A percentile compares a stretch with the other conserved stretches of the same genome.
phyloP scores from a whole-genome alignment of 2,888 invertebrate genomes.

The Tryphoninae sp. region DNA sequence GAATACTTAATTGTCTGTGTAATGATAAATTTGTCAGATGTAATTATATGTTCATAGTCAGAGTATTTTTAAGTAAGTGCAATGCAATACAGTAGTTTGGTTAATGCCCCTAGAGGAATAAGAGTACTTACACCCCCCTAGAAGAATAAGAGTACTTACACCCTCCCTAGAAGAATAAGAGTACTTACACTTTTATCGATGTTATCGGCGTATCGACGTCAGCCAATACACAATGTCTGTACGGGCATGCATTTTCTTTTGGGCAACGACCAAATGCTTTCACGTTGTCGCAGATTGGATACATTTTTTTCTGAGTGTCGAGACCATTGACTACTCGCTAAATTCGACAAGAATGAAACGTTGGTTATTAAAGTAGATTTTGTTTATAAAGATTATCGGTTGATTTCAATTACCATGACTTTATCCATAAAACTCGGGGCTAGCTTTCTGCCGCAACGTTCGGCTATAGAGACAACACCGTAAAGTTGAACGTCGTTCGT shows the following conservation, averaged over 20 bases:
- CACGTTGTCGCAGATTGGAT: conserved; percentile 84
- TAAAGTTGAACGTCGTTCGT: conserved; percentile 84
- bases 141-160: conserved; percentile 67
- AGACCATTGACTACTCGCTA: conserved; percentile 70
- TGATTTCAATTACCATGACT: conserved; percentile 73
- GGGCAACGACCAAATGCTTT: conserved; percentile 87
- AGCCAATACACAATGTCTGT: conserved; percentile 85
- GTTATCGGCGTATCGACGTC: conserved; percentile 83
- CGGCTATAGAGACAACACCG: conserved; percentile 84
- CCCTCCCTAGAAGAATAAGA: background rate
- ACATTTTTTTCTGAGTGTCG: conserved; percentile 81
- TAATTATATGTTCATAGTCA: too few relatives aligned
- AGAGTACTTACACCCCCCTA: conserved; percentile 67
- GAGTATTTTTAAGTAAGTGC: too few relatives aligned
- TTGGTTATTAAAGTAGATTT: conserved; percentile 63
- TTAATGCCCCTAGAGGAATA: too few relatives aligned
- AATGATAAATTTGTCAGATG: too few relatives aligned
- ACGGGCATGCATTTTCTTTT: conserved; percentile 83
- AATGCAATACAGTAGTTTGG: too few relatives aligned
- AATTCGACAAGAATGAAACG: conserved; percentile 49
- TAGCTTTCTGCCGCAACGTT: conserved; percentile 78
- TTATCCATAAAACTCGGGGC: conserved; percentile 73
- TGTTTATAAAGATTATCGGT: conserved; percentile 71
- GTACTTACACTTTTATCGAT: conserved; percentile 78
- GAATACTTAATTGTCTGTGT: too few relatives aligned